A percentile compares a stretch with the other conserved stretches of the same genome.
phyloP scores from a whole-genome alignment of 2,113 vertebrate species.

The Nematolebias whitei region DNA sequence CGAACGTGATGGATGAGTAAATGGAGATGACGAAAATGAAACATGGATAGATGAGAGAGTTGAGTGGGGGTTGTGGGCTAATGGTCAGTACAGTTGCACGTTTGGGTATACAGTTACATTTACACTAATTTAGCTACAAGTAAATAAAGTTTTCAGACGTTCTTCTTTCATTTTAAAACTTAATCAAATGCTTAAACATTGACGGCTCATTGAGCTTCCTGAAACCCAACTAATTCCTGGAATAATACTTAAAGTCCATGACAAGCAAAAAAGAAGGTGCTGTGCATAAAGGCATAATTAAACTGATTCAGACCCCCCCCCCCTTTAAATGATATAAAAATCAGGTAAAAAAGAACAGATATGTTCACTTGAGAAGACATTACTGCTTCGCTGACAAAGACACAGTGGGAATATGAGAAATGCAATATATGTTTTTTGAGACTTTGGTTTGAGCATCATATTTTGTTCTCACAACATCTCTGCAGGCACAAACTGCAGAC shows the following conservation, averaged over 20 bases:
- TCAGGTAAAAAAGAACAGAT: no score
- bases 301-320: no score
- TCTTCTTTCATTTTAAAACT: no score
- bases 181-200: background rate
- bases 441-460: background rate
- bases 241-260: background rate
- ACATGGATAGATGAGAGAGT: background rate
- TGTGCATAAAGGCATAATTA: background rate
- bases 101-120: no score
- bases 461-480: background rate
- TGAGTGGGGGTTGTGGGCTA: background rate
- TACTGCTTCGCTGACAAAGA: no score
- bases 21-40: background rate
- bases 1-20: constrained; percentile 1
- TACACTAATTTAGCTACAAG: background rate
- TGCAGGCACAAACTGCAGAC: background rate
- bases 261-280: background rate
- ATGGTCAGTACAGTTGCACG: background rate
- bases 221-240: background rate
- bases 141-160: background rate
- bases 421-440: background rate
- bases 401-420: background rate
- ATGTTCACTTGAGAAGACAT: no score
- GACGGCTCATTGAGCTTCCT: background rate
- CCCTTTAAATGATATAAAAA: no score